Percentiles rank a stretch among this genome's conserved stretches.
Conservation (phyloP, 2,797 vertebrate genomes). For the Erpetoichthys calabaricus region DNA sequence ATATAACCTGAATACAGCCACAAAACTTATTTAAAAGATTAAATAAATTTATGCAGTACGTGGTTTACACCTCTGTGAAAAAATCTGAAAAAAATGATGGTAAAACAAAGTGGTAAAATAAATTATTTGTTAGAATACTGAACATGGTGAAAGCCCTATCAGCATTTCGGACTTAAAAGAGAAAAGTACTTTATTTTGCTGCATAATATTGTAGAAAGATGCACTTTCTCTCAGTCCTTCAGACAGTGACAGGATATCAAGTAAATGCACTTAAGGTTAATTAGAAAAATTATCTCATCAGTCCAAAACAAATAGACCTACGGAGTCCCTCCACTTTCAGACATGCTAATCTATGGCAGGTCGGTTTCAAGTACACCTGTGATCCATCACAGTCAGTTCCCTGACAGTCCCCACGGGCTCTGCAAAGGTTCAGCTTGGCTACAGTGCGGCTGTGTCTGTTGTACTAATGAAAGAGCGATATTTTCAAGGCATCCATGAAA, state of each 20-base stretch:
- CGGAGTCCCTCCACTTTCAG: conserved; percentile 42
- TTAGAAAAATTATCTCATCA: conserved; percentile 91
- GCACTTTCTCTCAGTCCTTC: conserved; percentile 15
- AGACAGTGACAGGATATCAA: conserved; percentile 30
- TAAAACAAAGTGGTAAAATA: no score
- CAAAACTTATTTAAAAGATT: no score
- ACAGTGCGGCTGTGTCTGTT: conserved; percentile 36
- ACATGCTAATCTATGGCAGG: conserved; percentile 63
- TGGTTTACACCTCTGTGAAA: no score
- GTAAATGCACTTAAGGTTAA: conserved; percentile 72
- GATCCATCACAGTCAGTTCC: conserved; percentile 78
- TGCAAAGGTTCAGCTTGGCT: conserved; percentile 44
- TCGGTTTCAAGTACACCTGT: conserved; percentile 49
- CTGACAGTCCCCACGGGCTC: conserved; percentile 45
- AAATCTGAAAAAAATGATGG: no score
- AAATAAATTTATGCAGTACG: no score
- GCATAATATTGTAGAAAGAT: conserved; percentile 11
- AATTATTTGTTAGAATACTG: no score
- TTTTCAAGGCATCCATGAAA: conserved; percentile 23
- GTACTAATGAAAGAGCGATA: conserved; percentile 49
- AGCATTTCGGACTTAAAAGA: no score
- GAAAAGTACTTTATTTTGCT: no score
- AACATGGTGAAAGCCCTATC: no score
- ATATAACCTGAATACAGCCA: no score
- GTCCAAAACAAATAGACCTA: conserved; percentile 46